Percentiles rank a stretch among this genome's conserved stretches.
These are phyloP conservation scores for Neoascia interrupta DNA, from an alignment of 2,888 invertebrate species.

Conservation along the genomic window DNA sequence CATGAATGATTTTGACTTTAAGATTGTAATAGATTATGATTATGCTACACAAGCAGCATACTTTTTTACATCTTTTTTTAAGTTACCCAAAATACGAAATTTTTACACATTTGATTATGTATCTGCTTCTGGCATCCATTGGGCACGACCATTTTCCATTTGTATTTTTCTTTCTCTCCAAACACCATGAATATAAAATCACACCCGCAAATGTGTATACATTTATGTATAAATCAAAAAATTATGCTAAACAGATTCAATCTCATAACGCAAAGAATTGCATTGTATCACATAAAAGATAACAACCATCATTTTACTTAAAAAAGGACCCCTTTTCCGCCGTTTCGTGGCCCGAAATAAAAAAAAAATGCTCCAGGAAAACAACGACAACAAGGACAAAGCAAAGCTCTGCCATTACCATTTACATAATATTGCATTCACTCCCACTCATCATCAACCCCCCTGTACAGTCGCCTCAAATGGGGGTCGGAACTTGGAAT, in stretches of 20 bases:
- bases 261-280: conserved; percentile 61
- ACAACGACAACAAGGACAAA: conserved; percentile 23
- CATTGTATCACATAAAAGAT: conserved; percentile 60
- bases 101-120: too few species aligned
- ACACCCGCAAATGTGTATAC: conserved; percentile 25
- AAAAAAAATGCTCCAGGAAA: conserved; percentile 11
- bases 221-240: conserved; percentile 40
- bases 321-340: conserved; percentile 24
- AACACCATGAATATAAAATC: conserved; percentile 26
- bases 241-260: conserved; percentile 66
- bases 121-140: too few species aligned
- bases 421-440: conserved; percentile 68
- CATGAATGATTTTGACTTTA: too few species aligned
- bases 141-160: too few species aligned
- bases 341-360: conserved; percentile 2
- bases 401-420: conserved; percentile 57
- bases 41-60: too few species aligned
- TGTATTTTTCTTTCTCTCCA: conserved; percentile 25
- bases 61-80: too few species aligned
- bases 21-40: too few species aligned
- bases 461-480: too few species aligned
- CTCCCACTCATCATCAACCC: conserved; percentile 25
- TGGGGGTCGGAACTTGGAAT: too few species aligned
- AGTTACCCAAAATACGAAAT: too few species aligned
- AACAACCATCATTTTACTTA: conserved; percentile 59